Base-by-base conservation (phyloP, 2,888 invertebrate genomes). In the Drosophila emarginata region DNA sequence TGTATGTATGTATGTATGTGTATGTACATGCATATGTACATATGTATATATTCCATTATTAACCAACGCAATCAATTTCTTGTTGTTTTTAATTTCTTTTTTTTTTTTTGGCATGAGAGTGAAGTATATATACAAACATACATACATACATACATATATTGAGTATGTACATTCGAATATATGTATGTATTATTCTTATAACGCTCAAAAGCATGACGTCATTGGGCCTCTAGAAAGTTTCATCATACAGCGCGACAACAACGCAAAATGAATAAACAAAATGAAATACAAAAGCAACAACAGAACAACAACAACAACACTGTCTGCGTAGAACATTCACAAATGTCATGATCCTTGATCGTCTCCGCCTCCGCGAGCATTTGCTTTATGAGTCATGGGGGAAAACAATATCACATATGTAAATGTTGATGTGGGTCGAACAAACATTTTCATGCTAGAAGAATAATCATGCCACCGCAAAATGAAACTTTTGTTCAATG, bases 301-400 rank as follows among this genome's bases (percentile, higher is more conserved):
- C 14, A 14, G 37, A 26, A 40, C 14, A 14, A 14, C n/a, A 11
- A 32, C 32, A 32, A 32, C 32, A 32, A 11, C 32, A 32, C 11
- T 45, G 3, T 37, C 2, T 54, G 32, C 15, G 26, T 26, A 45
- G 40, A 45, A 58, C 58, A 58, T 40, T 14, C 58, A 39, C 58
- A 39, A 39, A 39, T 57, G 56, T 57, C 56, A 57, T 57, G 56
- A 57, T 57, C 56, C 56, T 57, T 57, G 56, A 57, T 23, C 45
- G 7, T 14, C 14, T n/a, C n/a, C n/a, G 39, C 39, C 1, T 15
- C 40, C 9, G 40, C 40, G 9, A 9, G 9, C 40, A 32, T 21
- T 45, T 21, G 21, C n/a, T 21, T n/a, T 37, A 23, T 57, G 56
- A 57, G 39, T 57, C 56, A 57, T 57, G 37, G 56, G 28, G 18